These are phyloP conservation scores for Panonychus citri DNA, from an alignment of 1,140 invertebrate genomes.

Conservation along the genomic window DNA sequence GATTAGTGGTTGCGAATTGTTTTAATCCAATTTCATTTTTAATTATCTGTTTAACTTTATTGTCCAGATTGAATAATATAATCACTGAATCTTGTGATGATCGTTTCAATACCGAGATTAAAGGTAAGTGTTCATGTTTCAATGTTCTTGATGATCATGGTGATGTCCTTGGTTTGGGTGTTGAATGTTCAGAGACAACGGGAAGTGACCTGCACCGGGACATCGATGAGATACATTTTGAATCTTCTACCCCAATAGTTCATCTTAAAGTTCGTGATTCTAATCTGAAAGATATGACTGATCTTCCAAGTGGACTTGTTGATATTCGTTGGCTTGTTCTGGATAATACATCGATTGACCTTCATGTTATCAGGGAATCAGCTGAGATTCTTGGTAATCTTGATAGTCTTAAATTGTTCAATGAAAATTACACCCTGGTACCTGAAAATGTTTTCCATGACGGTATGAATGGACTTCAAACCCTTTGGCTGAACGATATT, in stretches of 20 bases:
- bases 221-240: background rate
- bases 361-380: constrained; percentile 6
- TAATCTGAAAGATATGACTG: constrained; percentile 4
- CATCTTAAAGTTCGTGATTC: constrained; percentile 6
- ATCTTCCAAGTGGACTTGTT: constrained; percentile 8
- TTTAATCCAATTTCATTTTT: no score
- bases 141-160: background rate
- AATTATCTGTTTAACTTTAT: no score
- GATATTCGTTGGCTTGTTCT: constrained; percentile 7
- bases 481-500: constrained; percentile 6
- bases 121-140: background rate
- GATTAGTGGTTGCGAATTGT: no score
- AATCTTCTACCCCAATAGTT: background rate
- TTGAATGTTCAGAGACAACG: constrained; percentile 8
- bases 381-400: constrained; percentile 3
- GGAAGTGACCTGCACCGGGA: constrained; percentile 3
- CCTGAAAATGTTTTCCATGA: constrained; percentile 6
- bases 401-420: constrained; percentile 2
- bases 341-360: constrained; percentile 9
- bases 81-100: background rate
- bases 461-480: constrained; percentile 4
- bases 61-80: background rate
- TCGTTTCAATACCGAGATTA: background rate
- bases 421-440: constrained; percentile 9
- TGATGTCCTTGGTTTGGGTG: background rate